These are phyloP conservation scores for Eremophila alpestris DNA, from an alignment of 2,797 vertebrate species.

Conservation along the genomic window DNA sequence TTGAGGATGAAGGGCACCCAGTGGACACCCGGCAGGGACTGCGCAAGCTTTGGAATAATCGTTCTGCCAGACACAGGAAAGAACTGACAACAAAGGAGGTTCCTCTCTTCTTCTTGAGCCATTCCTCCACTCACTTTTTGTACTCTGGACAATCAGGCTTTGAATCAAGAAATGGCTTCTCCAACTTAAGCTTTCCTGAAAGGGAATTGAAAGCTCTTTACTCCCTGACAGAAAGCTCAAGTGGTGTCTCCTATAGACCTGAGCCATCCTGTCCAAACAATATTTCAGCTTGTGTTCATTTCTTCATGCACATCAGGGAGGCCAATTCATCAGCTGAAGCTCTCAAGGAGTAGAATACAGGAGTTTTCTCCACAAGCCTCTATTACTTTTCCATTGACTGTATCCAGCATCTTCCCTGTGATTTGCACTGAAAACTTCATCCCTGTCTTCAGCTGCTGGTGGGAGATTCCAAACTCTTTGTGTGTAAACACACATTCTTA, in stretches of 20 bases:
- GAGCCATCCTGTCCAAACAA: background rate
- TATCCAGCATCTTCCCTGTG: background rate
- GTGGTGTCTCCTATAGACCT: accelerated
- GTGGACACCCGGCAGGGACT: background rate
- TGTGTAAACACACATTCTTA: background rate
- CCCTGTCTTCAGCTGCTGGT: background rate
- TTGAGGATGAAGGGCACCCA: constrained; percentile 12
- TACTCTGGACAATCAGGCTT: background rate
- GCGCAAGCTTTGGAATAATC: accelerated
- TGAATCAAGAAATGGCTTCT: background rate
- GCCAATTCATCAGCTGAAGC: background rate
- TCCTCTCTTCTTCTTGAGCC: background rate
- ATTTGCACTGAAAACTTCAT: background rate
- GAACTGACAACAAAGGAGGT: background rate
- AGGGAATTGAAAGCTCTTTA: background rate
- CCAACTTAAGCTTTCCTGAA: background rate
- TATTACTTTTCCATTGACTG: background rate
- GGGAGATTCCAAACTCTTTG: background rate
- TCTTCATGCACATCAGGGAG: background rate
- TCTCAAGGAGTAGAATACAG: background rate
- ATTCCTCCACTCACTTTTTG: background rate
- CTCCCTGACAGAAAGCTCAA: background rate
- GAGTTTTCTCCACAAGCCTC: background rate
- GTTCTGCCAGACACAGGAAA: background rate
- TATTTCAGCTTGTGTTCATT: background rate